These are phyloP conservation scores for Teleogryllus occipitalis DNA, from an alignment of 1,140 invertebrate species.

Conservation along the genomic window DNA sequence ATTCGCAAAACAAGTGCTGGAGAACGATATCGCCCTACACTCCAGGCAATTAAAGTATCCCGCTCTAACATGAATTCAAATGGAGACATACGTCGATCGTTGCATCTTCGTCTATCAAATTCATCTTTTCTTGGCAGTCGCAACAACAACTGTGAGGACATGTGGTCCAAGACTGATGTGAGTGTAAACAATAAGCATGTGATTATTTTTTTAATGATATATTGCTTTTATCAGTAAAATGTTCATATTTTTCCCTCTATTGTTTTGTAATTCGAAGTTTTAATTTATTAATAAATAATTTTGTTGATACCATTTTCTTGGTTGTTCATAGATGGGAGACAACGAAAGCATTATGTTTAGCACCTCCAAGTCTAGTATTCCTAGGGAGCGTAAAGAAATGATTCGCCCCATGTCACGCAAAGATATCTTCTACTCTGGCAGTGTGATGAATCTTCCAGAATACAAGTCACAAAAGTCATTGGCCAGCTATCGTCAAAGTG, in stretches of 20 bases:
- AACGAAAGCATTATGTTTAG: slow-evolving; percentile 32
- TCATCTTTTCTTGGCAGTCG: slow-evolving; percentile 50
- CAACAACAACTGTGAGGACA: slow-evolving; percentile 49
- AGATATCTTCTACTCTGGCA: slow-evolving; percentile 97
- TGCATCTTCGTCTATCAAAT: slow-evolving; percentile 46
- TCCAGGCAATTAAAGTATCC: slow-evolving; percentile 65
- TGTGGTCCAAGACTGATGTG: slow-evolving; percentile 35
- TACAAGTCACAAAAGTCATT: slow-evolving; percentile 88
- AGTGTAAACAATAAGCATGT: slow-evolving; percentile 20
- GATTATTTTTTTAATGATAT: neutral
- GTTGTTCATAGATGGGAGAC: slow-evolving; percentile 18
- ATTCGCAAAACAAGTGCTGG: slow-evolving; percentile 70
- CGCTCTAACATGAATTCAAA: slow-evolving; percentile 51
- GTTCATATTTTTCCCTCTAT: neutral
- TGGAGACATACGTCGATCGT: slow-evolving; percentile 44
- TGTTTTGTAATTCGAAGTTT: neutral
- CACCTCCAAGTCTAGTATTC: slow-evolving; percentile 42
- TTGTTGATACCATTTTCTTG: neutral
- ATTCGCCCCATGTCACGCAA: slow-evolving; percentile 89
- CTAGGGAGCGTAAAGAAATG: slow-evolving; percentile 56
- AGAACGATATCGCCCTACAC: slow-evolving; percentile 66
- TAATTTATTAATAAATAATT: neutral
- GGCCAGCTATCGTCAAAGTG: slow-evolving; percentile 74
- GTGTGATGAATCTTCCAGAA: slow-evolving; percentile 80
- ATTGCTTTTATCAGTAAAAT: neutral